Percentiles rank a stretch among this genome's conserved stretches.
phyloP scores from a whole-genome alignment of 2,113 vertebrate species.

The Pseudorasbora parva region DNA sequence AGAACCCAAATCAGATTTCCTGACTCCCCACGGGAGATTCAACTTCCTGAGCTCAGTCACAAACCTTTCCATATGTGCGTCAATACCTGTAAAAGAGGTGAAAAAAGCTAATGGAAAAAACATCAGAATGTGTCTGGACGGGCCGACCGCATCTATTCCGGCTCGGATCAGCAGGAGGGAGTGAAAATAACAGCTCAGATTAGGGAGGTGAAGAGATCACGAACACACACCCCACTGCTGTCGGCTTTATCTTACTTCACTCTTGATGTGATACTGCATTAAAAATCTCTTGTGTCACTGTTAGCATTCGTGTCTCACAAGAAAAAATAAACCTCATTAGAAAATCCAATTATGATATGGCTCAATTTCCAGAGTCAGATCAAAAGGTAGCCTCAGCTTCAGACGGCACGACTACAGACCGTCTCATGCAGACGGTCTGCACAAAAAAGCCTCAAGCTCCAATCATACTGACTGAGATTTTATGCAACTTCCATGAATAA shows the following conservation, averaged over 20 bases:
- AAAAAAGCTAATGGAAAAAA: slow-evolving; percentile 43
- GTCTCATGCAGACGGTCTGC: not conserved
- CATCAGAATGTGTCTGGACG: slow-evolving; percentile 9
- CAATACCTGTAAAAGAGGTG: slow-evolving; percentile 4
- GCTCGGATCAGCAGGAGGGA: slow-evolving; percentile 24
- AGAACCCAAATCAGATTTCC: slow-evolving; percentile 45
- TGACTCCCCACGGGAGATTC: slow-evolving; percentile 36
- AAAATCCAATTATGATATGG: slow-evolving; percentile 6
- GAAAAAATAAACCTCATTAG: not conserved
- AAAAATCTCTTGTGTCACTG: not conserved
- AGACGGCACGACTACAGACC: not conserved
- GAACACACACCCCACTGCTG: not conserved
- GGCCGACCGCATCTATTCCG: slow-evolving; percentile 14
- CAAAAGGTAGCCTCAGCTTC: slow-evolving; percentile 5
- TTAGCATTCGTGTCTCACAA: not conserved
- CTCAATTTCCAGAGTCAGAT: slow-evolving; percentile 12
- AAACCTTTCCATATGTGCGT: slow-evolving; percentile 29
- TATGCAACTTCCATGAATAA: not conserved
- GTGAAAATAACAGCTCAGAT: slow-evolving; percentile 41
- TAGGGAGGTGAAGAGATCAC: slow-evolving; percentile 4
- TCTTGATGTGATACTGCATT: not conserved
- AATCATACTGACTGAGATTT: too few species aligned
- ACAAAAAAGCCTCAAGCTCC: too few species aligned
- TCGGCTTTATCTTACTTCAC: not conserved
- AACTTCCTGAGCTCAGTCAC: slow-evolving; percentile 36